A percentile compares a stretch with the other conserved stretches of the same genome.
These are phyloP conservation scores for Daubentonia madagascariensis DNA, from an alignment of 2,113 vertebrate species.

Conservation along the genomic window DNA sequence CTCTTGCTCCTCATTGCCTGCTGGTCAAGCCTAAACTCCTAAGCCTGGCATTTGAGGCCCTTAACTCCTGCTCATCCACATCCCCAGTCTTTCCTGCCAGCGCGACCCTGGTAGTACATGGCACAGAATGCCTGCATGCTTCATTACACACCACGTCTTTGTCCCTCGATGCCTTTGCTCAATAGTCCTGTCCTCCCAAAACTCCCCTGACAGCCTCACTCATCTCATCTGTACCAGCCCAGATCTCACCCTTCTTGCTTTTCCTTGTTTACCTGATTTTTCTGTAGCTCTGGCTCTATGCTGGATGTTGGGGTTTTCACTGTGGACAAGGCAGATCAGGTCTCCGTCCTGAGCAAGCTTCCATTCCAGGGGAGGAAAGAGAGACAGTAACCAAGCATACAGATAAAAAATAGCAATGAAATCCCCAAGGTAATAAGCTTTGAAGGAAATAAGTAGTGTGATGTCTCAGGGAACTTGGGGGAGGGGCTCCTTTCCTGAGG, in stretches of 20 bases:
- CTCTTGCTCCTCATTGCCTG: neutral
- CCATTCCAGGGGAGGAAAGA: neutral
- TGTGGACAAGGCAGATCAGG: neutral
- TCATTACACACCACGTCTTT: accelerated
- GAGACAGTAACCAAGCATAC: neutral
- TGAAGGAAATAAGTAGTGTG: neutral
- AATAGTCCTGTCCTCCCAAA: accelerated
- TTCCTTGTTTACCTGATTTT: neutral
- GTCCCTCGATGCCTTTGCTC: accelerated
- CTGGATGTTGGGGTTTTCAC: neutral
- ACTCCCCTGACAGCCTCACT: accelerated
- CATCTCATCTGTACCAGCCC: accelerated
- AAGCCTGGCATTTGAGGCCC: neutral
- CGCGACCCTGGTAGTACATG: accelerated
- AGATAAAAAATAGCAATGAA: neutral
- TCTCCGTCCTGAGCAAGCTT: neutral
- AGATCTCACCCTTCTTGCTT: neutral
- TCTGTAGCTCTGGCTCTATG: neutral
- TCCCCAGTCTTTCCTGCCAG: neutral
- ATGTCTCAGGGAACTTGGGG: neutral
- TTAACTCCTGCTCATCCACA: neutral
- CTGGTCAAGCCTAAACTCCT: neutral
- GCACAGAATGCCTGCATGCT: accelerated
- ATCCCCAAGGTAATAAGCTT: neutral
- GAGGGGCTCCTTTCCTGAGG: neutral